Conservation (phyloP, 1,140 invertebrate species). For the Drosophila nasuta region DNA sequence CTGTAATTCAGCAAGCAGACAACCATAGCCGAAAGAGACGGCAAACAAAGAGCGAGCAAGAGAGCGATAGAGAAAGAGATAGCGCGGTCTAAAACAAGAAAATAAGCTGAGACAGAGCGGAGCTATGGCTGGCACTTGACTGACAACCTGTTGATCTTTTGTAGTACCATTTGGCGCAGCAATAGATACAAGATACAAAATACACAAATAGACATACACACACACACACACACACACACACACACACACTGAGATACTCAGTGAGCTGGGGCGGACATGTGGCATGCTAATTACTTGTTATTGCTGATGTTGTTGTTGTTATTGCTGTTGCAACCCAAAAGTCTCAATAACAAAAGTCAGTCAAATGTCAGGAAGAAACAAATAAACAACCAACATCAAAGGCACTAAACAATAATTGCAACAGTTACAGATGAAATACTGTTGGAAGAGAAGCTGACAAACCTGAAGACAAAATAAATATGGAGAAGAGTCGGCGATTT, state of each 20-base stretch:
- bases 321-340: conserved; percentile 7
- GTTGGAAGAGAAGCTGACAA: too few species aligned
- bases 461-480: neutral
- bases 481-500: neutral
- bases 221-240: conserved; percentile 1
- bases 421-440: neutral
- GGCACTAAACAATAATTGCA: neutral
- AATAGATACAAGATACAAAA: conserved; percentile 8
- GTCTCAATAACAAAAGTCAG: conserved; percentile 16
- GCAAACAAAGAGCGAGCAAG: neutral
- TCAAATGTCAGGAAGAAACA: conserved; percentile 15
- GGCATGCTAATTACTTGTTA: conserved; percentile 11
- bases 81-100: neutral
- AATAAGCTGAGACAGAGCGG: neutral
- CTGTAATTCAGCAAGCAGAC: conserved; percentile 9
- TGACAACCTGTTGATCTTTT: conserved; percentile 23
- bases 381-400: neutral
- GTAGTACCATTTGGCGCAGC: conserved; percentile 16
- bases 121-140: conserved; percentile 13
- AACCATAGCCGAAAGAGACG: neutral
- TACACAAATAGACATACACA: neutral
- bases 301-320: neutral
- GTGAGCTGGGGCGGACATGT: conserved; percentile 15
- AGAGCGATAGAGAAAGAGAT: neutral
- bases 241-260: neutral